A percentile compares a stretch with the other conserved stretches of the same genome.
phyloP scores from a whole-genome alignment of 2,797 vertebrate genomes.

The Sebastiscus albofasciatus region DNA sequence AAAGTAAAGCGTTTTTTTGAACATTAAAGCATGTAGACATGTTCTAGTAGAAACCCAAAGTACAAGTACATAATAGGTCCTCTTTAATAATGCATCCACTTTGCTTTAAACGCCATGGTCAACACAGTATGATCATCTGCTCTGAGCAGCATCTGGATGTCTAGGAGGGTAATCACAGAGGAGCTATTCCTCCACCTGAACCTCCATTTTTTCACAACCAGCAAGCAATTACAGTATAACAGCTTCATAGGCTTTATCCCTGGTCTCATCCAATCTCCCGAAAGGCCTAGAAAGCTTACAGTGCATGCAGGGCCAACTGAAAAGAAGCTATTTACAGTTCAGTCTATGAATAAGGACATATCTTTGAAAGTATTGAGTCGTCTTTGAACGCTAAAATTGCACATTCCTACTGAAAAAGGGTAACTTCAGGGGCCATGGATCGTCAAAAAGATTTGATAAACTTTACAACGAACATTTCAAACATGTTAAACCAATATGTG shows the following conservation, averaged over 20 bases:
- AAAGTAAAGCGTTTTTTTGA: no score
- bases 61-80: neutral
- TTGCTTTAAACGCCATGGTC: neutral
- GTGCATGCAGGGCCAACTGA: slow-evolving; percentile 4
- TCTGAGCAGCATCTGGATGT: slow-evolving; percentile 9
- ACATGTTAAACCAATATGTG: neutral
- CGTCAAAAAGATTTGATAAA: neutral
- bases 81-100: neutral
- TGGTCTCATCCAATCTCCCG: slow-evolving; percentile 37
- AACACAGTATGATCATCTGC: neutral
- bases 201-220: slow-evolving; percentile 25
- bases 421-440: neutral
- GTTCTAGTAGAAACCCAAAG: no score
- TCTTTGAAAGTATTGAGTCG: neutral
- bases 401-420: neutral
- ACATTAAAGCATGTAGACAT: no score
- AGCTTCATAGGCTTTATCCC: slow-evolving; percentile 31
- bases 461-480: neutral
- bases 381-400: slow-evolving; percentile 6
- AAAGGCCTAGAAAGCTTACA: neutral
- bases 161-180: slow-evolving; percentile 29
- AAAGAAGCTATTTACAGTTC: slow-evolving; percentile 23
- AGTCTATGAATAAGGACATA: slow-evolving; percentile 11
- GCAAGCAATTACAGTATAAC: slow-evolving; percentile 32
- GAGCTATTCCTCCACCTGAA: slow-evolving; percentile 26